Evolutionary conservation across 2,113 vertebrate genomes (phyloP), one percentile per base, ranked within the genome.

Genomic region (Tachycineta bicolor): DNA sequence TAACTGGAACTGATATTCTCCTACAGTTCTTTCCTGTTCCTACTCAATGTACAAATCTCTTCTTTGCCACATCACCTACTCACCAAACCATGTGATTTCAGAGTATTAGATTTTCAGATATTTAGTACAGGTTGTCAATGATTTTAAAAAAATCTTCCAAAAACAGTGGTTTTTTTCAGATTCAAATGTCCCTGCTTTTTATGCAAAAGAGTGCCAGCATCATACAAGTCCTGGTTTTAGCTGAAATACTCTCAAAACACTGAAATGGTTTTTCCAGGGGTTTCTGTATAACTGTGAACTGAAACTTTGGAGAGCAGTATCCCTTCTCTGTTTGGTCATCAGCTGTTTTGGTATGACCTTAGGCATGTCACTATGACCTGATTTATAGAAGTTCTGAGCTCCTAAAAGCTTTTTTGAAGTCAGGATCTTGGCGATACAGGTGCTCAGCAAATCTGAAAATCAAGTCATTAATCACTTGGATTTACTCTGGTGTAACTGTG

Each of bases 391-490:
- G 18, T 62, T 73, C 53, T 93, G 70, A 91, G 33, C 29, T 73
- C 53, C 58, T 50, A 93, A 69, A 85, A 52, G 24, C 63, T 70
- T 22, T 82, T 92, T 56, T 41, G 7, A 62, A 85, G 43, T 87
- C 87, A 94, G 67, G 83, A 91, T 43, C 44, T 79, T 67, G 41
- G 59, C 89, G 88, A 87, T 58, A 33, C 9, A 80, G 44, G 41
- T 85, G 33, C 29, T 95, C 62, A 73, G 83, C 46, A 69, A 43
- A 87, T 84, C 70, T 93, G 53, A 62, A 95, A 87, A 89, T 87
- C 44, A 71, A 89, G 49, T 31, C 65, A 82, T 91, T 89, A 75
- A 79, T 89, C 89, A 80, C n/a, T 76, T 74, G 49, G 15, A 53
- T 78, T 95, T 83, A 73, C 9, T 46, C 53, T 83, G 31, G 1